These are phyloP conservation scores for Gila orcuttii DNA, from an alignment of 2,113 vertebrate genomes.

Conservation along the genomic window DNA sequence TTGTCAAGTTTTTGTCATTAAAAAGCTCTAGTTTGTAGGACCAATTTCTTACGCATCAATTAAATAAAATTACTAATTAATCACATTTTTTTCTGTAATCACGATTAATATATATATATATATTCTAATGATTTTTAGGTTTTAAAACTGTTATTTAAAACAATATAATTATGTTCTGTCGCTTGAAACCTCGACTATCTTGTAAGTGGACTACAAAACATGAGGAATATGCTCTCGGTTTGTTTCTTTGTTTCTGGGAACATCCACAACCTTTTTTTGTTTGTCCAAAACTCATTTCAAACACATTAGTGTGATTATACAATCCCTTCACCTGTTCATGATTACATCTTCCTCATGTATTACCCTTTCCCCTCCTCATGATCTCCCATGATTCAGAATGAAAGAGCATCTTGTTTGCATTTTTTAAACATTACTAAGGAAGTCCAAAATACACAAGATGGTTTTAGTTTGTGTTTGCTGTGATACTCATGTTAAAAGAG, in stretches of 20 bases:
- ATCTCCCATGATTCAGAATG: background rate
- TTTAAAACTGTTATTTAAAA: background rate
- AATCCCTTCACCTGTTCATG: background rate
- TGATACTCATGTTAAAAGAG: background rate
- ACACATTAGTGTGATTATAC: background rate
- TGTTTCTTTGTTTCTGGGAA: background rate
- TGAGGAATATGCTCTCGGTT: background rate
- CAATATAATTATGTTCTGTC: background rate
- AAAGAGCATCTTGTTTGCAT: background rate
- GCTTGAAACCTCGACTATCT: background rate
- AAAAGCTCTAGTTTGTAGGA: too few species aligned
- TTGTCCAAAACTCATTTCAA: background rate
- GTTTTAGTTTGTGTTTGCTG: background rate
- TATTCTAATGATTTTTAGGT: too few species aligned
- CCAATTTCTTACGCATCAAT: too few species aligned
- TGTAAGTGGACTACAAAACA: background rate
- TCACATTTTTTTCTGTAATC: too few species aligned
- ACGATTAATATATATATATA: too few species aligned
- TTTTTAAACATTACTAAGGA: conserved; percentile 33
- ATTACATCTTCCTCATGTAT: background rate
- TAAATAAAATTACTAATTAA: too few species aligned
- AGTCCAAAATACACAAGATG: background rate
- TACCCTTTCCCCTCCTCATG: background rate
- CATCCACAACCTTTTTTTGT: background rate
- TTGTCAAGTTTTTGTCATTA: too few species aligned